Percentiles rank a stretch among this genome's conserved stretches.
Evolutionary conservation across 2,113 vertebrate genomes (phyloP).

Genomic region (Tupaia chinensis): DNA sequence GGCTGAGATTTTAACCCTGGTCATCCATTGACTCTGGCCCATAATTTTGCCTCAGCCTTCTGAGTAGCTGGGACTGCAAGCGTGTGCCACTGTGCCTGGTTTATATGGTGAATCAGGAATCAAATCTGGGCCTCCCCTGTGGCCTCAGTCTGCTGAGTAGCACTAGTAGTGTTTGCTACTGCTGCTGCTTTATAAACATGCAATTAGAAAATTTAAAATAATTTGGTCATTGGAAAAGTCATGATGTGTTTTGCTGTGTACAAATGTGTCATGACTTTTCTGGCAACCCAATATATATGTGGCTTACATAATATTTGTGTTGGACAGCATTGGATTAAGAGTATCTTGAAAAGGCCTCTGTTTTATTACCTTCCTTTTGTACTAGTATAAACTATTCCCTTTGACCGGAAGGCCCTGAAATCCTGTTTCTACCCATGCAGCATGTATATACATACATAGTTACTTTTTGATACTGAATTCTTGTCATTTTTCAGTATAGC

Average conservation of each 20-base stretch:
- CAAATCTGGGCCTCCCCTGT: too few relatives aligned
- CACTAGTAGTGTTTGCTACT: neutral
- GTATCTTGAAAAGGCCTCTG: neutral
- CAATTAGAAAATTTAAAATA: neutral
- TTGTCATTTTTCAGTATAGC: neutral
- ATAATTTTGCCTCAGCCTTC: too few relatives aligned
- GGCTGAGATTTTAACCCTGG: too few relatives aligned
- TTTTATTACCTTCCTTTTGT: neutral
- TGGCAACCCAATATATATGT: neutral
- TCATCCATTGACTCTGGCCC: too few relatives aligned
- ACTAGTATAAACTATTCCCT: neutral
- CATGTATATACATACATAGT: neutral
- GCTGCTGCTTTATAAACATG: constrained; percentile 8
- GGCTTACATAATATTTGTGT: neutral
- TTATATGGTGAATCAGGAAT: too few relatives aligned
- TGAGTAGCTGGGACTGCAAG: too few relatives aligned
- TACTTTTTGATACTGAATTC: neutral
- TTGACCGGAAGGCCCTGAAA: neutral
- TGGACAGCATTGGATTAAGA: neutral
- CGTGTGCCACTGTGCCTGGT: too few relatives aligned
- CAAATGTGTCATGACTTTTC: too few relatives aligned
- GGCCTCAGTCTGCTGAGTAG: too few relatives aligned
- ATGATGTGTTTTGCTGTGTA: too few relatives aligned
- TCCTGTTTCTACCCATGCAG: neutral
- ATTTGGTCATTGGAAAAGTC: too few relatives aligned